Evolutionary conservation across 2,113 vertebrate genomes (phyloP).

Genomic region (Lates calcarifer): DNA sequence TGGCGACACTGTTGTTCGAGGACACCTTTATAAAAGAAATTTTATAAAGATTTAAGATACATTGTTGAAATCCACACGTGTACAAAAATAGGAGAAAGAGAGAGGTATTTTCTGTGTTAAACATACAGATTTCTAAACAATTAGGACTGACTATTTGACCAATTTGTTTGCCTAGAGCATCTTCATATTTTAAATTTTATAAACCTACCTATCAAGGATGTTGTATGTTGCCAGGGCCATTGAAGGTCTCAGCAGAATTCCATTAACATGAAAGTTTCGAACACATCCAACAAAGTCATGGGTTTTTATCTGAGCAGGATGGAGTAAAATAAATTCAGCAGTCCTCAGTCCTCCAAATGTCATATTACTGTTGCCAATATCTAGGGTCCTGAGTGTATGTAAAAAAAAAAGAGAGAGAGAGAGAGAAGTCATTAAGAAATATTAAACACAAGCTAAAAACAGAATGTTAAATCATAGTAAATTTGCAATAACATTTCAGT

Average conservation of each 20-base stretch:
- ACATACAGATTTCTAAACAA: not conserved
- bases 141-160: not conserved
- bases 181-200: not conserved
- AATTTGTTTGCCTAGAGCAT: not conserved
- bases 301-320: slow-evolving; percentile 75
- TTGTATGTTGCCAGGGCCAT: slow-evolving; percentile 76
- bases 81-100: not conserved
- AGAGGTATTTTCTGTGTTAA: not conserved
- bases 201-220: slow-evolving; percentile 73
- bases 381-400: slow-evolving; percentile 76
- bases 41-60: not conserved
- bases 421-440: not conserved
- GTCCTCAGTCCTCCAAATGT: slow-evolving; percentile 81
- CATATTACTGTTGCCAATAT: slow-evolving; percentile 78
- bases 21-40: slow-evolving; percentile 76
- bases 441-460: not conserved
- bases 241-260: slow-evolving; percentile 70
- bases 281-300: slow-evolving; percentile 86
- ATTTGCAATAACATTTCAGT: not conserved
- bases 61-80: not conserved
- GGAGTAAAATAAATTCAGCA: slow-evolving; percentile 71
- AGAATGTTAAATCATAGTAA: not conserved
- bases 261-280: slow-evolving; percentile 79
- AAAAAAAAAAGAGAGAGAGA: slow-evolving; percentile 7
- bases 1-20: slow-evolving; percentile 57